Conservation (phyloP, 2,797 vertebrate genomes). For the Acipenser oxyrinchus region DNA sequence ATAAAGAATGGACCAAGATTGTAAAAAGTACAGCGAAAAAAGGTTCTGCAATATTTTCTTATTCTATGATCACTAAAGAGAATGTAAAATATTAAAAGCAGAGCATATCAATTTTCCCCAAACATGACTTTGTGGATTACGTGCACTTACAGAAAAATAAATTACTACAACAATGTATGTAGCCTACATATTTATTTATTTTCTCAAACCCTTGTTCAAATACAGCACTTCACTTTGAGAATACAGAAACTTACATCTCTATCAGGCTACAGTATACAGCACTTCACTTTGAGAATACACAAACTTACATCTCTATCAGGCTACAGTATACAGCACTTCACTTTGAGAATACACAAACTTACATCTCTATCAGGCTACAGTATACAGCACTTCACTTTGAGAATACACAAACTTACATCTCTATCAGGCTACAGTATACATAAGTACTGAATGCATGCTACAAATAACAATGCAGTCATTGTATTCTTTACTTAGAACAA, state of each 20-base stretch:
- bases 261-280: neutral
- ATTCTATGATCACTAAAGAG: no score
- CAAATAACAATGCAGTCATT: conserved; percentile 10
- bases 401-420: neutral
- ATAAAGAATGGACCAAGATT: no score
- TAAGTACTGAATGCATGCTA: neutral
- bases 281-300: neutral
- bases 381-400: neutral
- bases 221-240: neutral
- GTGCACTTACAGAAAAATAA: no score
- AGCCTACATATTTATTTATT: neutral
- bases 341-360: neutral
- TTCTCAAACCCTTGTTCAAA: neutral
- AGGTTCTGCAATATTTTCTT: no score
- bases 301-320: neutral
- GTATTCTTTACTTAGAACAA: conserved; percentile 8
- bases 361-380: neutral
- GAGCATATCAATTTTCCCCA: no score
- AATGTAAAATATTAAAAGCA: no score
- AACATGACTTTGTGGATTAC: no score
- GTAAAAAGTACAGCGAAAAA: no score
- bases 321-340: neutral
- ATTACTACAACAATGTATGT: no score
- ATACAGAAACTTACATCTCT: neutral
- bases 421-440: neutral